Evolutionary conservation across 2,113 vertebrate species (phyloP).

Genomic region (Mandrillus leucophaeus): DNA sequence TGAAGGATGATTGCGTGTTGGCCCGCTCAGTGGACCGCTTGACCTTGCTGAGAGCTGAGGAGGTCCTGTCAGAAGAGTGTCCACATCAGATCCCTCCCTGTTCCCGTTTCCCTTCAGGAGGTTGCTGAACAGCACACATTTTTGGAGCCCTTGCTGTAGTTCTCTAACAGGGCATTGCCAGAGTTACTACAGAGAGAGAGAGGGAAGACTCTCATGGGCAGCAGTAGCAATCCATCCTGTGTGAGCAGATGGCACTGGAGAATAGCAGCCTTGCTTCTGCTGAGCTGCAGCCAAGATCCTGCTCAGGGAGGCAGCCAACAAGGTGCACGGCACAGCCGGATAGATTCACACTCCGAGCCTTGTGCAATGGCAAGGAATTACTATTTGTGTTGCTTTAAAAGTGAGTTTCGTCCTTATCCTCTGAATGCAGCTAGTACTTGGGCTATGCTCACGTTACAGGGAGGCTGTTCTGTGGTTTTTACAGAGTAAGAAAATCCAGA

Average conservation of each 20-base stretch:
- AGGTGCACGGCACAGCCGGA: neutral
- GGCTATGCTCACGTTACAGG: neutral
- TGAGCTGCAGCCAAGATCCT: slow-evolving; percentile 45
- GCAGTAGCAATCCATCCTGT: neutral
- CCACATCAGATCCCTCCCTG: neutral
- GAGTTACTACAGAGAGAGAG: neutral
- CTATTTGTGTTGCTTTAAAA: slow-evolving; percentile 32
- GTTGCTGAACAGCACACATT: neutral
- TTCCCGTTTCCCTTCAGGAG: neutral
- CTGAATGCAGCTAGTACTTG: neutral
- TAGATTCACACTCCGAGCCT: neutral
- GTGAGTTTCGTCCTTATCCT: slow-evolving; percentile 22
- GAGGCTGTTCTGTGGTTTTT: neutral
- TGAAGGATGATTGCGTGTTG: neutral
- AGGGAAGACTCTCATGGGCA: neutral
- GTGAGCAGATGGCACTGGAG: slow-evolving; percentile 53
- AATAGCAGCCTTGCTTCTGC: neutral
- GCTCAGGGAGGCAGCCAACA: neutral
- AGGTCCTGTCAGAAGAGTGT: neutral
- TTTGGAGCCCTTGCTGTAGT: neutral
- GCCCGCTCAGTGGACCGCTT: neutral
- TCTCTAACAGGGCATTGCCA: neutral
- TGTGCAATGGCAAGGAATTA: neutral
- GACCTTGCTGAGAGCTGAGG: neutral
- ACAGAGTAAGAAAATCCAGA: neutral